Percentiles rank a stretch among this genome's conserved stretches.
phyloP scores from a whole-genome alignment of 2,113 vertebrate species.

The Galbula dea region DNA sequence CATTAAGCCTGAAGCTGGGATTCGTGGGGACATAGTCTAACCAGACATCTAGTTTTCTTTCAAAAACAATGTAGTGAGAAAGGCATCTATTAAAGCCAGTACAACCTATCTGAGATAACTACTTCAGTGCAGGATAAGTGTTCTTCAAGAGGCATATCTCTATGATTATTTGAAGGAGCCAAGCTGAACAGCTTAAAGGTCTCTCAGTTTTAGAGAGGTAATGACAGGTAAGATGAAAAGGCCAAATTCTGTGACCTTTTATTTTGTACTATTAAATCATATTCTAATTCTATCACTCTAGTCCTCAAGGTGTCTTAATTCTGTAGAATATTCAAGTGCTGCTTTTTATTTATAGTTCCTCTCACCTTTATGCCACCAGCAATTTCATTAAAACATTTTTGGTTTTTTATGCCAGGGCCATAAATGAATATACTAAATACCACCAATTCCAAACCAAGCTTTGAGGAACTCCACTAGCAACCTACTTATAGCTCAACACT shows the following conservation, averaged over 20 bases:
- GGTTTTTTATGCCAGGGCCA: not conserved
- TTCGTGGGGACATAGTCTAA: not conserved
- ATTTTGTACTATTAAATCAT: constrained; percentile 32
- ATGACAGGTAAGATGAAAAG: not conserved
- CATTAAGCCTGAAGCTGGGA: not conserved
- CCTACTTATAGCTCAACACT: not conserved
- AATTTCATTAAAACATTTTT: constrained; percentile 41
- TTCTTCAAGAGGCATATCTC: not conserved
- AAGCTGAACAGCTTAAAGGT: not conserved
- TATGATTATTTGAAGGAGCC: not conserved
- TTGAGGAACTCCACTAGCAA: not conserved
- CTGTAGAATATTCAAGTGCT: not conserved
- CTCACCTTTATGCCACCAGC: not conserved
- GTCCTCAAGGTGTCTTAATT: constrained; percentile 6
- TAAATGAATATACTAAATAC: not conserved
- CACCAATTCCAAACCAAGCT: not conserved
- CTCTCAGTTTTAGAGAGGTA: not conserved
- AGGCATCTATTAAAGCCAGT: not conserved
- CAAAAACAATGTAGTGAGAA: not conserved
- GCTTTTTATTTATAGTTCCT: constrained; percentile 9
- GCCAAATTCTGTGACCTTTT: not conserved
- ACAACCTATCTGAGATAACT: not conserved
- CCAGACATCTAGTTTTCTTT: not conserved
- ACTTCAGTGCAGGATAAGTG: not conserved
- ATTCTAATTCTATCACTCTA: not conserved